Base-by-base conservation (phyloP, 1,140 invertebrate genomes). In the Berghia stephanieae region DNA sequence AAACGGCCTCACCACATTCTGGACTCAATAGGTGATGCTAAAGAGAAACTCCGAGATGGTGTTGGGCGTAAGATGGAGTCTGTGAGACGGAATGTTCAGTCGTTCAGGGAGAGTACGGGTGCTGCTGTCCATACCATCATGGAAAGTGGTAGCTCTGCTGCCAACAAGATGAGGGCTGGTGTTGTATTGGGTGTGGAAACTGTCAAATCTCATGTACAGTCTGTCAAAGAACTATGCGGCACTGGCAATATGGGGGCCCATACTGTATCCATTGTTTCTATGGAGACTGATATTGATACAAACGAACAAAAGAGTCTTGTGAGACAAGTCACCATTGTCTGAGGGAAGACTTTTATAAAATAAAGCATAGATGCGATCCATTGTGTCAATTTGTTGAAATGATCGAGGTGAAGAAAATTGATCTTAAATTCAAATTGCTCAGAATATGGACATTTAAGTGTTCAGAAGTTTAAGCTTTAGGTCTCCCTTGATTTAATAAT, bases 201-300 rank as follows among this genome's bases (percentile, higher is more conserved):
- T 49, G 82, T 87, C n/a, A 87, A 87, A 70, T 86, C 77, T 73
- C 81, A 84, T 31, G 82, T 86, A 2, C 83, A 83, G 80, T 88
- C 87, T 36, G 85, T 88, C 57, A 85, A 85, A 49, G 87, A 88
- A 67, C 83, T 88, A 18, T 88, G 87, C 67, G 86, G 87, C n/a
- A 86, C 86, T 1, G 86, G 87, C 21, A 85, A 88, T 44, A 86
- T 87, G 85, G 83, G 85, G 10, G 72, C 78, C 10, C 85, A 87
- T 55, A 88, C 87, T 2, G 82, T 88, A 0, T 88, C 87, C 24
- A 85, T 84, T 55, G 67, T 88, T 0, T 87, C 87, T 2, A 80
- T 88, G 18, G 80, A 83, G 2, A 86, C 87, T 3, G 83, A 86
- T 76, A 79, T 85, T 6, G 86, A 88, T 49, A 83, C 85, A 8